These are phyloP conservation scores for Linnaemya tessellans DNA, from an alignment of 2,888 invertebrate genomes.

Conservation along the genomic window DNA sequence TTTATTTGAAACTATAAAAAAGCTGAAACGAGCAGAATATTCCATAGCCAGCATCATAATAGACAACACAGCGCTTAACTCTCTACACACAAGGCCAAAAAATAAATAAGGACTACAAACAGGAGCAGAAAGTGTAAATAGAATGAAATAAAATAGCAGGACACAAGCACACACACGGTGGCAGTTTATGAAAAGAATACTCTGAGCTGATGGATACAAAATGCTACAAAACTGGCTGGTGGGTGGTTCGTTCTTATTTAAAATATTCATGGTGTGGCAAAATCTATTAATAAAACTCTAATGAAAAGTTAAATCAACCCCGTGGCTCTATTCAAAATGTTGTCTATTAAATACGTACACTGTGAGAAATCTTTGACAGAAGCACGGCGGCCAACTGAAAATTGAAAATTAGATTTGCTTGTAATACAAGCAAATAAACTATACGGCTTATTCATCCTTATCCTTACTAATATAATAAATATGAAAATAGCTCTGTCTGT, in stretches of 20 bases:
- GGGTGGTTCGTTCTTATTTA: slow-evolving; percentile 59
- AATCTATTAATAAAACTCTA: slow-evolving; percentile 69
- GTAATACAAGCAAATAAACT: too few relatives aligned
- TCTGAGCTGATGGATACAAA: slow-evolving; percentile 59
- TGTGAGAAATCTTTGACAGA: slow-evolving; percentile 16
- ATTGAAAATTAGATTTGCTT: too few relatives aligned
- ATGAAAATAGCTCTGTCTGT: too few relatives aligned
- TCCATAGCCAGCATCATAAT: slow-evolving; percentile 25
- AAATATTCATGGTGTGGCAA: slow-evolving; percentile 72
- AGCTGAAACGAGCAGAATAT: slow-evolving; percentile 25
- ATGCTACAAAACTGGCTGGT: slow-evolving; percentile 60
- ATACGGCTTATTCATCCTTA: too few relatives aligned
- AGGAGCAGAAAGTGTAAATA: slow-evolving; percentile 68
- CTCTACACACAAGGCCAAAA: background rate
- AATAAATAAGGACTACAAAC: slow-evolving; percentile 34
- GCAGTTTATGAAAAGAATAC: slow-evolving; percentile 16
- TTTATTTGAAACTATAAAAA: slow-evolving; percentile 76
- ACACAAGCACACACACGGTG: slow-evolving; percentile 7
- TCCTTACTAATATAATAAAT: too few relatives aligned
- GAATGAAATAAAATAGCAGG: slow-evolving; percentile 54
- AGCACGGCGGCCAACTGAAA: too few relatives aligned
- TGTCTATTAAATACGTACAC: slow-evolving; percentile 8
- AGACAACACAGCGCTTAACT: background rate
- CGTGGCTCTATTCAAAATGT: slow-evolving; percentile 26
- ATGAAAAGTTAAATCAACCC: slow-evolving; percentile 61